phyloP scores from a whole-genome alignment of 2,113 vertebrate genomes.

The Sarotherodon lohbergeri region DNA sequence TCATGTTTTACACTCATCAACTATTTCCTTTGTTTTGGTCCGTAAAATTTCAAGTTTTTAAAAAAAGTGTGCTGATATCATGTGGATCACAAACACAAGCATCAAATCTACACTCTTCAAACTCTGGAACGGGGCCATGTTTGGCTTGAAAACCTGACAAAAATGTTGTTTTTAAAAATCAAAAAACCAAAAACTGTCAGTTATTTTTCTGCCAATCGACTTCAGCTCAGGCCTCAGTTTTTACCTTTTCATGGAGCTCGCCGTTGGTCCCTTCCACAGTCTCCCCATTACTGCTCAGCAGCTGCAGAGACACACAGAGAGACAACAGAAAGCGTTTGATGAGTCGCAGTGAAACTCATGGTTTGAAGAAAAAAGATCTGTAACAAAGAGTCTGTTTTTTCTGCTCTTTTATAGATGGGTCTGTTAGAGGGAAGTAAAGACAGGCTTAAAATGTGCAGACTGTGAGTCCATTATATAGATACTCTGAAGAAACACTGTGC shows the following conservation, averaged over 20 bases:
- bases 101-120: not conserved
- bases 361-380: not conserved
- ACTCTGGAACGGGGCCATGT: not conserved
- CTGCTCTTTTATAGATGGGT: not conserved
- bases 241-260: constrained; percentile 53
- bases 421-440: not conserved
- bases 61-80: accelerated
- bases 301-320: not conserved
- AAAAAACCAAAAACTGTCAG: accelerated
- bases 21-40: not conserved
- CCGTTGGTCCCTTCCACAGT: constrained; percentile 5
- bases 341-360: not conserved
- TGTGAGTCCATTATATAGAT: not conserved
- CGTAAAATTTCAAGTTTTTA: not conserved
- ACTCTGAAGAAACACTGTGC: not conserved
- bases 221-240: not conserved
- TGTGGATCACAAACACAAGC: not conserved
- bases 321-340: not conserved
- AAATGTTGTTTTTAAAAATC: not conserved
- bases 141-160: not conserved
- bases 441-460: not conserved
- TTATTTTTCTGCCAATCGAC: not conserved
- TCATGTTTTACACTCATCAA: not conserved
- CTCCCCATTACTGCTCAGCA: constrained; percentile 11
- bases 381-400: not conserved